Conservation (phyloP, 2,888 invertebrate species). For the Bhutanitis thaidina region DNA sequence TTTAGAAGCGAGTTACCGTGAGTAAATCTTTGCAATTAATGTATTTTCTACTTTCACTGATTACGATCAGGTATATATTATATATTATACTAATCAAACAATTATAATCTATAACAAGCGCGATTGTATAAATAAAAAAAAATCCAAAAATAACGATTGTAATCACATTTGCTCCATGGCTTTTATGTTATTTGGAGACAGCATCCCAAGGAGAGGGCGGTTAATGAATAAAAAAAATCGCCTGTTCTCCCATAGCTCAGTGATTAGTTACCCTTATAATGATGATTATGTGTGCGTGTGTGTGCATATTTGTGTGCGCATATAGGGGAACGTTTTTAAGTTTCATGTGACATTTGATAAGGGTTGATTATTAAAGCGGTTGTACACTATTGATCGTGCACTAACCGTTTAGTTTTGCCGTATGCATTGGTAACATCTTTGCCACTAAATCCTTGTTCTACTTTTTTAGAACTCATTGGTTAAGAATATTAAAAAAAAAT, state of each 20-base stretch:
- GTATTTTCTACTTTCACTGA: too few relatives aligned
- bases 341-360: slow-evolving; percentile 67
- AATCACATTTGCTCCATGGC: slow-evolving; percentile 10
- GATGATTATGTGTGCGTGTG: slow-evolving; percentile 63
- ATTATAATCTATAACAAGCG: neutral
- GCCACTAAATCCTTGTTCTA: too few relatives aligned
- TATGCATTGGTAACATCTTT: too few relatives aligned
- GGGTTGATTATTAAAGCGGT: slow-evolving; percentile 59
- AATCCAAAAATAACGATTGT: too few relatives aligned
- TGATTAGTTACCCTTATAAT: slow-evolving; percentile 80
- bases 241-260: slow-evolving; percentile 73
- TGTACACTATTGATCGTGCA: slow-evolving; percentile 40
- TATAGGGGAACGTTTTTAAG: slow-evolving; percentile 45
- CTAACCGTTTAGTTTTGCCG: neutral
- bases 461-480: too few relatives aligned
- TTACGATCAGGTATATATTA: too few relatives aligned
- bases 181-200: slow-evolving; percentile 47
- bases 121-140: too few relatives aligned
- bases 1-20: too few relatives aligned
- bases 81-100: too few relatives aligned
- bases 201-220: slow-evolving; percentile 72
- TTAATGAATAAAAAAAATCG: slow-evolving; percentile 78
- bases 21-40: too few relatives aligned
- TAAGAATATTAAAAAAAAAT: too few relatives aligned
- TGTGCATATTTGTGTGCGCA: slow-evolving; percentile 32